These are phyloP conservation scores for Steinernema hermaphroditum DNA, from an alignment of 2,888 invertebrate species.

Conservation along the genomic window DNA sequence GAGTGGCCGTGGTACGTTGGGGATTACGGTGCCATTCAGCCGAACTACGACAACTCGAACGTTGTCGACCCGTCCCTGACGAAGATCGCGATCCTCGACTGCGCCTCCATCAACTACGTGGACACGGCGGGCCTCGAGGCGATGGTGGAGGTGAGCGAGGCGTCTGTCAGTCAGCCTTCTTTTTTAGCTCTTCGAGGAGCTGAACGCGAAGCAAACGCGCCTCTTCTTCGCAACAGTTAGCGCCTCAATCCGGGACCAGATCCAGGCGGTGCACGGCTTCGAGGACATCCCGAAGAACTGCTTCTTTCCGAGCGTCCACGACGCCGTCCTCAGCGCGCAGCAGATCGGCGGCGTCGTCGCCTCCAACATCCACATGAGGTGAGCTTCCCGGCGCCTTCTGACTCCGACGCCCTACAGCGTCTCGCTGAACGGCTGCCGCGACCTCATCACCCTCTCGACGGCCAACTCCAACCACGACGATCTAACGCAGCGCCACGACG, in stretches of 20 bases:
- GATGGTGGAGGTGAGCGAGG: slow-evolving; percentile 40
- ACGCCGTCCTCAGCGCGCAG: slow-evolving; percentile 49
- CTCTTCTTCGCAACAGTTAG: slow-evolving; percentile 47
- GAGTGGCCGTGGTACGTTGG: slow-evolving; percentile 1
- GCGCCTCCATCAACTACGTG: slow-evolving; percentile 46
- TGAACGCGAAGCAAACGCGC: slow-evolving; percentile 35
- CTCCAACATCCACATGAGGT: slow-evolving; percentile 52
- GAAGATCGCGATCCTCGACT: slow-evolving; percentile 51
- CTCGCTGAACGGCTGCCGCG: slow-evolving; percentile 50
- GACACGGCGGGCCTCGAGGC: slow-evolving; percentile 43
- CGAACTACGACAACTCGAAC: slow-evolving; percentile 44
- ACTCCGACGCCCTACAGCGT: slow-evolving; percentile 40
- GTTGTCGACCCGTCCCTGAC: slow-evolving; percentile 38
- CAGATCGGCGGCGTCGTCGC: slow-evolving; percentile 51
- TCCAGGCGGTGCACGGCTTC: slow-evolving; percentile 40
- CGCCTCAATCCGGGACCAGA: slow-evolving; percentile 36
- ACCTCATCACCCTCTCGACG: slow-evolving; percentile 48
- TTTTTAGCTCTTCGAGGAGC: slow-evolving; percentile 7
- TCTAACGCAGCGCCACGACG: not conserved
- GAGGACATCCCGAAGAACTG: slow-evolving; percentile 46
- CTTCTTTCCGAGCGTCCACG: slow-evolving; percentile 51
- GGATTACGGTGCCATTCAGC: slow-evolving; percentile 32
- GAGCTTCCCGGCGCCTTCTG: not conserved
- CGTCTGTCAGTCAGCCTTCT: not conserved
- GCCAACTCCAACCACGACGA: slow-evolving; percentile 49